Conservation (phyloP, 2,113 vertebrate species). For the Panurus biarmicus region DNA sequence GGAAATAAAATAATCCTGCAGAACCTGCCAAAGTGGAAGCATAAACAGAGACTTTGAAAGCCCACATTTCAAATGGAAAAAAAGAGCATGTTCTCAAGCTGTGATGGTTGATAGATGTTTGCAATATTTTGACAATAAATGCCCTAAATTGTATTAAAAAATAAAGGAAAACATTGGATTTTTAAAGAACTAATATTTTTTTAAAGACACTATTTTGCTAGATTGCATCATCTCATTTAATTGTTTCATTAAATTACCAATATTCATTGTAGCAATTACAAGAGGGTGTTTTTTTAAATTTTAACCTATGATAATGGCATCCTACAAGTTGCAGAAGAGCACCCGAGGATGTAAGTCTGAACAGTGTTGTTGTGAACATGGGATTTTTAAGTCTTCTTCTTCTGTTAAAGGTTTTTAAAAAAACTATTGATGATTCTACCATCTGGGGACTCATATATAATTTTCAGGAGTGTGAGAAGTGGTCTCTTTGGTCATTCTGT, state of each 20-base stretch:
- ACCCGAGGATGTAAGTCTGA: neutral
- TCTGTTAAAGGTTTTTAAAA: neutral
- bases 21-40: neutral
- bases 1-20: neutral
- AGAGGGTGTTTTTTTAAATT: neutral
- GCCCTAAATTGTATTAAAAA: neutral
- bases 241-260: neutral
- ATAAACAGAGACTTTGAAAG: neutral
- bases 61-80: neutral
- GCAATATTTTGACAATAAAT: neutral
- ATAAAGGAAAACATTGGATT: neutral
- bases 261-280: neutral
- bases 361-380: neutral
- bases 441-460: neutral
- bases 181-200: neutral
- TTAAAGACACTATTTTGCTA: neutral
- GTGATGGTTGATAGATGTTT: neutral
- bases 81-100: neutral
- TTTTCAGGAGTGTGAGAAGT: neutral
- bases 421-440: neutral
- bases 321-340: neutral
- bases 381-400: neutral
- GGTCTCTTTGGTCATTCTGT: neutral
- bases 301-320: neutral
- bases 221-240: neutral